Percentiles rank a stretch among this genome's conserved stretches.
Evolutionary conservation across 2,797 vertebrate species (phyloP).

Genomic region (Martes flavigula): DNA sequence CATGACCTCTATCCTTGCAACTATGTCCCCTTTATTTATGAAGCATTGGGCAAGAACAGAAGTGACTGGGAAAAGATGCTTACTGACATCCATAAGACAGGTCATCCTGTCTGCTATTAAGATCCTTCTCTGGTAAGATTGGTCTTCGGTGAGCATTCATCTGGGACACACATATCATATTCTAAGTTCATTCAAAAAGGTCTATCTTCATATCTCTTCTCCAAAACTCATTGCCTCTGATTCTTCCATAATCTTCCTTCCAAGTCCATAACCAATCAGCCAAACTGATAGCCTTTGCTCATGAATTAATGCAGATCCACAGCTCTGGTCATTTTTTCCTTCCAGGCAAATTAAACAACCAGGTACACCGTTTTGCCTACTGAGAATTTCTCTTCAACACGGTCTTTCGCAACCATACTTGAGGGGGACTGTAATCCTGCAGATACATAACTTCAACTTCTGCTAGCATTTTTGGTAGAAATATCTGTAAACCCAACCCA

Average conservation of each 20-base stretch:
- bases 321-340: neutral
- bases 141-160: neutral
- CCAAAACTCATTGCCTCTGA: neutral
- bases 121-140: neutral
- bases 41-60: neutral
- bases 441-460: neutral
- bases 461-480: neutral
- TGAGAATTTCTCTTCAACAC: neutral
- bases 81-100: neutral
- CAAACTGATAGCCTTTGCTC: neutral
- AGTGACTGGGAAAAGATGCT: neutral
- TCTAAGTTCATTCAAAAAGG: neutral
- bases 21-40: neutral
- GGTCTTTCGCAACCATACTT: neutral
- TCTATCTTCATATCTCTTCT: neutral
- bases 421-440: neutral
- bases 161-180: neutral
- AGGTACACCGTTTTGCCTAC: neutral
- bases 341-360: neutral
- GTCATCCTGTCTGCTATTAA: neutral
- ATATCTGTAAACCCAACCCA: neutral
- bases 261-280: neutral
- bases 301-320: neutral
- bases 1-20: neutral
- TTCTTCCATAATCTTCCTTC: constrained; percentile 13